Evolutionary conservation across 2,888 invertebrate genomes (phyloP).

Genomic region (Caenorhabditis becei): DNA sequence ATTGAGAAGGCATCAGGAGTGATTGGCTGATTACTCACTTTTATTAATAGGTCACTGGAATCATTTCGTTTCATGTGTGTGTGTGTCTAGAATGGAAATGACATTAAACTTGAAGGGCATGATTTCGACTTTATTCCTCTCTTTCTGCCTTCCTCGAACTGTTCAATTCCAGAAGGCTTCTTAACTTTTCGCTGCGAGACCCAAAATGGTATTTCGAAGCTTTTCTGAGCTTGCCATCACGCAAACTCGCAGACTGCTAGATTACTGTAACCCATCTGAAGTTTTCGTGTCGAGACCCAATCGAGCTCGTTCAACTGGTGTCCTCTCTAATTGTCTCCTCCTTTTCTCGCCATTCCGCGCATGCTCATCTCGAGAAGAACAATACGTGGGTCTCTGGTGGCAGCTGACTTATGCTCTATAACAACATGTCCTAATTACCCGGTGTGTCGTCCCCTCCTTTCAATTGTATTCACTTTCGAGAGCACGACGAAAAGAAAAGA

Average conservation of each 20-base stretch:
- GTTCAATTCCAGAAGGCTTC: too few relatives aligned
- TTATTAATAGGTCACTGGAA: constrained; percentile 40
- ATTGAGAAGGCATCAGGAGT: not conserved
- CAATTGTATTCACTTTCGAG: constrained; percentile 40
- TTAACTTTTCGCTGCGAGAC: too few relatives aligned
- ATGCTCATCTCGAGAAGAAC: constrained; percentile 42
- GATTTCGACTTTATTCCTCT: not conserved
- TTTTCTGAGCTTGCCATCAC: too few relatives aligned
- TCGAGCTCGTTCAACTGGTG: not conserved
- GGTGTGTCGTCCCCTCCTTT: constrained; percentile 8
- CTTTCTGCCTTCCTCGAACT: too few relatives aligned
- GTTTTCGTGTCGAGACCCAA: too few relatives aligned
- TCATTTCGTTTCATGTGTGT: constrained; percentile 4
- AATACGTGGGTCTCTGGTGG: not conserved
- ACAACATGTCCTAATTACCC: constrained; percentile 53
- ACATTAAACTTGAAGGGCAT: not conserved
- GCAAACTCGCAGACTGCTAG: too few relatives aligned
- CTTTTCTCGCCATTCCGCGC: not conserved
- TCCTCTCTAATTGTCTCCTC: constrained; percentile 29
- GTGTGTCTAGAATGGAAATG: not conserved
- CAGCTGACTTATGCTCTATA: constrained; percentile 60
- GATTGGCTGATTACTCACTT: constrained; percentile 11
- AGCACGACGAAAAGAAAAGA: not conserved
- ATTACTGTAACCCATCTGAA: too few relatives aligned
- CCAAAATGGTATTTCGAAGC: too few relatives aligned